A percentile compares a stretch with the other conserved stretches of the same genome.
Evolutionary conservation across 2,888 invertebrate species (phyloP).

Genomic region (Cephus nigrinus): DNA sequence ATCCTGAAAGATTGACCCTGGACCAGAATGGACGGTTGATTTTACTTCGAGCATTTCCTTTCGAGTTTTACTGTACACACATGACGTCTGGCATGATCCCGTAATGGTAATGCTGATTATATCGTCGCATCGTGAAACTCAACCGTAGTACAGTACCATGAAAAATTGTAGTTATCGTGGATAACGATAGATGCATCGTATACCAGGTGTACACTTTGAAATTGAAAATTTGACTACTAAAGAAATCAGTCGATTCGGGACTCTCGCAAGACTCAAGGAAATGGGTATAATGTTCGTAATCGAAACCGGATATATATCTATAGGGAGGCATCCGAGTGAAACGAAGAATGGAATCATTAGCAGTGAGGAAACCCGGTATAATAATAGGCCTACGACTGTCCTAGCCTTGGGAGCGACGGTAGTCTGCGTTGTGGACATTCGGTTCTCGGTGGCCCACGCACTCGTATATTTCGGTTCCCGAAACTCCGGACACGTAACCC

Average conservation of each 20-base stretch:
- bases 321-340: neutral
- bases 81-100: too few species aligned
- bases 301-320: neutral
- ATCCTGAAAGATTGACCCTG: neutral
- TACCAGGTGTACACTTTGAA: neutral
- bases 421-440: constrained; percentile 8
- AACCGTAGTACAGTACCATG: neutral
- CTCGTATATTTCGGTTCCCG: constrained; percentile 25
- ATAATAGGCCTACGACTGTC: neutral
- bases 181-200: neutral
- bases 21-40: neutral
- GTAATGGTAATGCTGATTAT: neutral
- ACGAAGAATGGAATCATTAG: neutral
- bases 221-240: neutral
- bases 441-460: constrained; percentile 16
- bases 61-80: neutral
- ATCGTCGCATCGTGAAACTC: neutral
- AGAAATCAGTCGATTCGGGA: neutral
- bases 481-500: constrained; percentile 12
- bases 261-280: neutral
- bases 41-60: neutral
- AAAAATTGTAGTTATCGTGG: neutral
- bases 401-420: constrained; percentile 1
- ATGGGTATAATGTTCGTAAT: neutral
- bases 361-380: neutral